These are phyloP conservation scores for Percina caprodes DNA, from an alignment of 2,113 vertebrate species.

Conservation along the genomic window DNA sequence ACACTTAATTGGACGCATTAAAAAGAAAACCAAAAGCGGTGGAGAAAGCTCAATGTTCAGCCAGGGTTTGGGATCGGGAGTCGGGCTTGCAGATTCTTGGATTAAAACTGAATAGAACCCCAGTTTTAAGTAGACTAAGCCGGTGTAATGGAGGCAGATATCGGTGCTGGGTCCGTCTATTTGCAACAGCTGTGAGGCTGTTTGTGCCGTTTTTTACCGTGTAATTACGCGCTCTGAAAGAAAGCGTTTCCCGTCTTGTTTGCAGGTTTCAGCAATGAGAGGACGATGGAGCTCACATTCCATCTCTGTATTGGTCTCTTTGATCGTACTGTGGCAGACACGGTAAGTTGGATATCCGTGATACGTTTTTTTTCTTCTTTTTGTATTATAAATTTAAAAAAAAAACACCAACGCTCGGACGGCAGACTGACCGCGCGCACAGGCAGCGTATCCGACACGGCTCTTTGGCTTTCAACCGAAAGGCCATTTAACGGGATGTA, in stretches of 20 bases:
- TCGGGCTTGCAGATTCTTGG: neutral
- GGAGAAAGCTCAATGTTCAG: neutral
- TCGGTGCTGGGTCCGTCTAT: neutral
- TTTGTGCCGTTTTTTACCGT: neutral
- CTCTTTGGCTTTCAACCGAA: neutral
- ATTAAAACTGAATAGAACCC: neutral
- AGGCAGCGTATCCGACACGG: neutral
- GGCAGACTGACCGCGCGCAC: neutral
- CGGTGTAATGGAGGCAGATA: neutral
- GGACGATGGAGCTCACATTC: slow-evolving; percentile 36
- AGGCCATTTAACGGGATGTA: neutral
- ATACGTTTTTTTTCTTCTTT: neutral
- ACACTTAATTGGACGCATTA: slow-evolving; percentile 3
- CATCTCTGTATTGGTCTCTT: slow-evolving; percentile 43
- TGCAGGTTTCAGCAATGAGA: slow-evolving; percentile 61
- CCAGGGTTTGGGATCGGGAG: neutral
- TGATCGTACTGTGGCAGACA: slow-evolving; percentile 57
- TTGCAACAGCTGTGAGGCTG: neutral
- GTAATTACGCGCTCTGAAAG: slow-evolving; percentile 10
- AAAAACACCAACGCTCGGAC: rapidly evolving
- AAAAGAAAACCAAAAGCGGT: neutral
- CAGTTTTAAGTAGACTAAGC: neutral
- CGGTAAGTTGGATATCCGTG: slow-evolving; percentile 58
- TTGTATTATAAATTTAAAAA: neutral
- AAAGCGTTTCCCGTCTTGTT: slow-evolving; percentile 10